These are phyloP conservation scores for Thymelicus sylvestris DNA, from an alignment of 2,888 invertebrate species.

Conservation along the genomic window DNA sequence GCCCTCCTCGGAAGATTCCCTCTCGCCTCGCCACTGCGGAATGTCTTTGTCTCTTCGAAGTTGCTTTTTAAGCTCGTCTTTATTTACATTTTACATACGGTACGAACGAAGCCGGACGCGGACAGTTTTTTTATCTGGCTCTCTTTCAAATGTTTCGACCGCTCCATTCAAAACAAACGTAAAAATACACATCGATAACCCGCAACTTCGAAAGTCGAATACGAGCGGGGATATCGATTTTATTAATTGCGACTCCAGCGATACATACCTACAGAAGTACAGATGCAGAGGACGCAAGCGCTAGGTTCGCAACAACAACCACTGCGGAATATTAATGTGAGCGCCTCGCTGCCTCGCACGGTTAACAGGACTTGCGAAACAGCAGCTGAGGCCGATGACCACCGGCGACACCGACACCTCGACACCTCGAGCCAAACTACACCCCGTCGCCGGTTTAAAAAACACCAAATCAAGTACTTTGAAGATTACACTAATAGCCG, in stretches of 20 bases:
- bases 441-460: slow-evolving; percentile 44
- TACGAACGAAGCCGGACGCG: slow-evolving; percentile 42
- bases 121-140: slow-evolving; percentile 33
- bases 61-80: slow-evolving; percentile 56
- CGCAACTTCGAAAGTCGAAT: neutral
- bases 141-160: slow-evolving; percentile 31
- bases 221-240: slow-evolving; percentile 13
- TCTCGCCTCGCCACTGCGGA: slow-evolving; percentile 71
- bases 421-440: slow-evolving; percentile 48
- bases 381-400: slow-evolving; percentile 81
- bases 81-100: slow-evolving; percentile 52
- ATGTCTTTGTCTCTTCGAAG: slow-evolving; percentile 70
- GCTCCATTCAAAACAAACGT: slow-evolving; percentile 26
- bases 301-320: slow-evolving; percentile 73
- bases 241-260: slow-evolving; percentile 35
- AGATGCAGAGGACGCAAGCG: slow-evolving; percentile 57
- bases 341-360: slow-evolving; percentile 73
- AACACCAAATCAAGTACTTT: neutral
- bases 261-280: slow-evolving; percentile 41
- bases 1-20: slow-evolving; percentile 74
- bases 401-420: slow-evolving; percentile 55
- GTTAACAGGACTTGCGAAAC: slow-evolving; percentile 83
- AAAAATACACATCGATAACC: slow-evolving; percentile 22
- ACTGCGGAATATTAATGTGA: slow-evolving; percentile 79
- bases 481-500: slow-evolving; percentile 51